Conservation (phyloP, 30 jellyfish, hydroid and myxozoan genomes). For the Cassiopea xamachana region DNA sequence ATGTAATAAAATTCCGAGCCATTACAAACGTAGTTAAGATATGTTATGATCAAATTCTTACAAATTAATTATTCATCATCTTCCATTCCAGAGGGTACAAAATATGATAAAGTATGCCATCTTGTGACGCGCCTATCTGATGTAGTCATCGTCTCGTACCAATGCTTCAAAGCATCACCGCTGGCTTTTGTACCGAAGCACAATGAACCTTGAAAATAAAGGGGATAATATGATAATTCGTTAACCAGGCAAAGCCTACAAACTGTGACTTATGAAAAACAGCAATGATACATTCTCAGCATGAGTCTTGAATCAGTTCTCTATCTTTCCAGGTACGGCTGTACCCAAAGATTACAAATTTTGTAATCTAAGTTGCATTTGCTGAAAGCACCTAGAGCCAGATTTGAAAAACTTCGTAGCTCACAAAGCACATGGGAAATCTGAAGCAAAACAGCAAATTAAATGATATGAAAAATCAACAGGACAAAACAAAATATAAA, state of each 20-base stretch:
- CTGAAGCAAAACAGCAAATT: not conserved
- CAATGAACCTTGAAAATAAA: constrained; percentile 64
- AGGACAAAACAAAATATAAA: too few relatives aligned
- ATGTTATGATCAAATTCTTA: not conserved
- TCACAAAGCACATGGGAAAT: not conserved
- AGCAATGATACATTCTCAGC: too few relatives aligned
- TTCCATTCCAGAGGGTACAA: constrained; percentile 54
- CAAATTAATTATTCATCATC: not conserved
- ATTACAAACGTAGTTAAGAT: not conserved
- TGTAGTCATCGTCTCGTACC: constrained; percentile 90
- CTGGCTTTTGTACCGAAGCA: constrained; percentile 79
- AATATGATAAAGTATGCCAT: constrained; percentile 87
- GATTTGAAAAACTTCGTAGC: too few relatives aligned
- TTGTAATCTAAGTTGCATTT: too few relatives aligned
- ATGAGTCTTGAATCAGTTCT: too few relatives aligned
- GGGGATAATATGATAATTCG: not conserved
- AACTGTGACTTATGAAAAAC: too few relatives aligned
- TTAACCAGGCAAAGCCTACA: too few relatives aligned
- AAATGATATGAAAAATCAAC: not conserved
- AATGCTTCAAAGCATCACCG: constrained; percentile 80
- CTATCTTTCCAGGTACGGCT: too few relatives aligned
- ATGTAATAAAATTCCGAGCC: not conserved
- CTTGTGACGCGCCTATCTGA: constrained; percentile 80
- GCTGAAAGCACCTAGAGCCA: too few relatives aligned
- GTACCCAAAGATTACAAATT: too few relatives aligned